A percentile compares a stretch with the other conserved stretches of the same genome.
phyloP scores from a whole-genome alignment of 2,888 invertebrate genomes.

The Watsonalla binaria region DNA sequence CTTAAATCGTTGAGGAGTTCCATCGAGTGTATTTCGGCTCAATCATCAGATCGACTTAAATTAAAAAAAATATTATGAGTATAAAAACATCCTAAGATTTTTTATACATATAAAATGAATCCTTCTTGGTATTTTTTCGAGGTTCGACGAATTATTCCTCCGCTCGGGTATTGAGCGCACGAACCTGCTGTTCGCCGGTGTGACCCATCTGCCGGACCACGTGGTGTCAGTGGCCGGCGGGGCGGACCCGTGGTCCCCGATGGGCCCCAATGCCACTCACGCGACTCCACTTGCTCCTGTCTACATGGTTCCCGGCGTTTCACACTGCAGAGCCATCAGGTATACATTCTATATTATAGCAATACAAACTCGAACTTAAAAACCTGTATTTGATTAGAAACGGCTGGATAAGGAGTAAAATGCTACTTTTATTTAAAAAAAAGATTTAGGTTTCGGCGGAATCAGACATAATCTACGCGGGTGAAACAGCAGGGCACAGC shows the following conservation, averaged over 20 bases:
- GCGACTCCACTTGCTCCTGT: constrained; percentile 46
- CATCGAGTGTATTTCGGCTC: too few species aligned
- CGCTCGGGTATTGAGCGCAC: constrained; percentile 59
- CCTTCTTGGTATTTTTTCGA: too few species aligned
- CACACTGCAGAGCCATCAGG: constrained; percentile 54
- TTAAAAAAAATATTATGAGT: neutral
- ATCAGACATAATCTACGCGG: too few species aligned
- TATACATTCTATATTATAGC: constrained; percentile 14
- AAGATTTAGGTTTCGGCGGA: too few species aligned
- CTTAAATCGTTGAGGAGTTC: too few species aligned
- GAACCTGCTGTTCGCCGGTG: constrained; percentile 58
- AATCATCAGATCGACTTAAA: too few species aligned
- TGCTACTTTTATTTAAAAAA: too few species aligned
- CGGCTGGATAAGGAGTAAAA: too few species aligned
- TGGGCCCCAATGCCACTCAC: constrained; percentile 45
- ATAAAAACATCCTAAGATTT: neutral
- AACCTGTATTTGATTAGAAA: too few species aligned
- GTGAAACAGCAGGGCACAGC: too few species aligned
- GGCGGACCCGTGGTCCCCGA: constrained; percentile 59
- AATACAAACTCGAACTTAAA: too few species aligned
- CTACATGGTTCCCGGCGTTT: constrained; percentile 41
- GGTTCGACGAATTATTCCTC: constrained; percentile 46
- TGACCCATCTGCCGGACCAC: constrained; percentile 43
- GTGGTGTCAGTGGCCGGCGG: constrained; percentile 52
- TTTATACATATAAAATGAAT: too few species aligned